phyloP scores from a whole-genome alignment of 2,888 invertebrate species.

The Drosophila siamana region DNA sequence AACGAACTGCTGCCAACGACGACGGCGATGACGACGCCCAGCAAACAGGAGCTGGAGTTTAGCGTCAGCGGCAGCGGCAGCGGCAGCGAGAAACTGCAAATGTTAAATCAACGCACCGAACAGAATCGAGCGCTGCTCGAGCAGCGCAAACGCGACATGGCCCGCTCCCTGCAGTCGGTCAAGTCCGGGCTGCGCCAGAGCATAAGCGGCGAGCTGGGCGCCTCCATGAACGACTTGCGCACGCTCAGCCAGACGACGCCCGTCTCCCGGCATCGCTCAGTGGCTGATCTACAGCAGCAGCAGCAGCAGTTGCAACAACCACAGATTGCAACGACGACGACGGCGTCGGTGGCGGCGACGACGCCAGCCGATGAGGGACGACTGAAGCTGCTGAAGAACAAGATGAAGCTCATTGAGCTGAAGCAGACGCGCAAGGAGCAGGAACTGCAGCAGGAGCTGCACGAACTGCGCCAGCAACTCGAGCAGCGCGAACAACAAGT shows the following conservation, averaged over 20 bases:
- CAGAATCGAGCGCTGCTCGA: conserved; percentile 87
- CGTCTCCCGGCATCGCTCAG: conserved; percentile 82
- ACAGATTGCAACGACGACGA: conserved; percentile 43
- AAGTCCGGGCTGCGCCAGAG: conserved; percentile 79
- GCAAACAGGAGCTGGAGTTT: conserved; percentile 17
- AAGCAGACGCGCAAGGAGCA: conserved; percentile 79
- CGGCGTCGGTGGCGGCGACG: conserved; percentile 48
- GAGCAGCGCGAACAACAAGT: conserved; percentile 88
- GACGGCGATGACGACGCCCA: conserved; percentile 28
- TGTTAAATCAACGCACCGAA: conserved; percentile 87
- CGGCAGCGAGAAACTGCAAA: conserved; percentile 86
- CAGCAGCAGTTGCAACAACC: conserved; percentile 49
- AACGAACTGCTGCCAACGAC: conserved; percentile 25
- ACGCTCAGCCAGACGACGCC: conserved; percentile 47
- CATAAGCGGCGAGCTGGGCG: conserved; percentile 82
- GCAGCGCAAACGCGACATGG: conserved; percentile 87
- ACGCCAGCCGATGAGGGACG: conserved; percentile 82
- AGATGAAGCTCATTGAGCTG: conserved; percentile 75
- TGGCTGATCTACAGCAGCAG: conserved; percentile 78
- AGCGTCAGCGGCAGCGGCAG: conserved; percentile 83
- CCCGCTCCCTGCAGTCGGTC: conserved; percentile 84
- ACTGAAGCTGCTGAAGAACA: conserved; percentile 82
- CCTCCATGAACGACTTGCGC: conserved; percentile 84
- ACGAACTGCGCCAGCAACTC: conserved; percentile 61
- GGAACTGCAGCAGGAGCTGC: conserved; percentile 72